Evolutionary conservation across 2,888 invertebrate genomes (phyloP).

Genomic region (Cephus runcator): DNA sequence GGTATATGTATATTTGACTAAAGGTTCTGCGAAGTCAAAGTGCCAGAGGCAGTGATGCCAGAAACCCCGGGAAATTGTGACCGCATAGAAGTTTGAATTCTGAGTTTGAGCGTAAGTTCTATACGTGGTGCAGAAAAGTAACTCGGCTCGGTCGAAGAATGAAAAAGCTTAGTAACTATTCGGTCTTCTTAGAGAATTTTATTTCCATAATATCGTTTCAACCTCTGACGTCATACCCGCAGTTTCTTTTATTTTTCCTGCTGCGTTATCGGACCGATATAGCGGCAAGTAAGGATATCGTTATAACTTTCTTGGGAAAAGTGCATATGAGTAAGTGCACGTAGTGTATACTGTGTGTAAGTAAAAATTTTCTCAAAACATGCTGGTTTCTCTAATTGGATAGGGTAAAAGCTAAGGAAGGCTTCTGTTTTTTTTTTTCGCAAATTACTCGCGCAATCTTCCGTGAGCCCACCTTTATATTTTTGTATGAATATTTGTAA

Average conservation of each 20-base stretch:
- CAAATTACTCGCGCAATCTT: not conserved
- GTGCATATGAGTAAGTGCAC: not conserved
- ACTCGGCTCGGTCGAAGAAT: not conserved
- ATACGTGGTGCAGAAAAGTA: not conserved
- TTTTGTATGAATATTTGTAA: not conserved
- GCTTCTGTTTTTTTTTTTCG: not conserved
- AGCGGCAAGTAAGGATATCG: not conserved
- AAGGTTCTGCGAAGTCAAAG: not conserved
- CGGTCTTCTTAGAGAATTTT: not conserved
- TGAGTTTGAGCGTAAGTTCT: not conserved
- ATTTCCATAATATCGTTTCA: not conserved
- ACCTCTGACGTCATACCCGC: too few relatives aligned
- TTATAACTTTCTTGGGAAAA: constrained; percentile 4
- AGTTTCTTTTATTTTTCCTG: not conserved
- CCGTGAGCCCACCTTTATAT: not conserved
- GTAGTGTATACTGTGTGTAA: not conserved
- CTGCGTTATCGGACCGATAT: not conserved
- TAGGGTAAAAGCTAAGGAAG: not conserved
- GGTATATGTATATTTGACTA: not conserved
- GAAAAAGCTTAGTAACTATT: not conserved
- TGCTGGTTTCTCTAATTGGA: constrained; percentile 40
- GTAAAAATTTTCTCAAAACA: constrained; percentile 30
- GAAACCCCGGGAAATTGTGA: not conserved
- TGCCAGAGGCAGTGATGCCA: not conserved
- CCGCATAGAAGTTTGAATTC: not conserved